Percentiles rank a stretch among this genome's conserved stretches.
Conservation (phyloP, 2,888 invertebrate genomes). For the Sisyra nigra region DNA sequence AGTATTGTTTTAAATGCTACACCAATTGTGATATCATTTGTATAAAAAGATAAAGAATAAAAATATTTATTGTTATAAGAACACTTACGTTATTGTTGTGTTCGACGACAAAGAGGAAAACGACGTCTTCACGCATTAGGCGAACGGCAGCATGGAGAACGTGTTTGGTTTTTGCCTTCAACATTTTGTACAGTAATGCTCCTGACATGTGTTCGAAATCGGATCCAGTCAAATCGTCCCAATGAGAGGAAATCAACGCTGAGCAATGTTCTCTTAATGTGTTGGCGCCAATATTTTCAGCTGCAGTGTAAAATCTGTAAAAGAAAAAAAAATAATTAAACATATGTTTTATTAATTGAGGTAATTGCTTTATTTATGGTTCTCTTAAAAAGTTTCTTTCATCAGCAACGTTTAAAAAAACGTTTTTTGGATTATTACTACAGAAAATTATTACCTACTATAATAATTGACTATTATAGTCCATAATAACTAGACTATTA, state of each 20-base stretch:
- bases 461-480: too few relatives aligned
- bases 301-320: conserved; percentile 80
- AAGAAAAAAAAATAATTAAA: conserved; percentile 37
- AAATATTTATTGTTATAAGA: not conserved
- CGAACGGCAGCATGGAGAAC: conserved; percentile 83
- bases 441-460: too few relatives aligned
- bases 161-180: conserved; percentile 76
- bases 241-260: conserved; percentile 79
- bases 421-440: too few relatives aligned
- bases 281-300: conserved; percentile 75
- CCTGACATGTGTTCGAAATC: conserved; percentile 93
- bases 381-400: too few relatives aligned
- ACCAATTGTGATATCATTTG: not conserved
- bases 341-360: too few relatives aligned
- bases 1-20: too few relatives aligned
- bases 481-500: too few relatives aligned
- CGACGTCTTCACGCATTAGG: conserved; percentile 80
- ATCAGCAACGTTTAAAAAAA: too few relatives aligned
- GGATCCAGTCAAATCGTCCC: conserved; percentile 68
- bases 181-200: conserved; percentile 73
- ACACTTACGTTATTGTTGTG: conserved; percentile 70
- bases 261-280: conserved; percentile 77
- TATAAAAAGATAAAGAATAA: not conserved
- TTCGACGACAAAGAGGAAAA: conserved; percentile 85
- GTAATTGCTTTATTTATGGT: too few relatives aligned